Conservation (phyloP, 2,113 vertebrate species). For the Prunella fulvescens region DNA sequence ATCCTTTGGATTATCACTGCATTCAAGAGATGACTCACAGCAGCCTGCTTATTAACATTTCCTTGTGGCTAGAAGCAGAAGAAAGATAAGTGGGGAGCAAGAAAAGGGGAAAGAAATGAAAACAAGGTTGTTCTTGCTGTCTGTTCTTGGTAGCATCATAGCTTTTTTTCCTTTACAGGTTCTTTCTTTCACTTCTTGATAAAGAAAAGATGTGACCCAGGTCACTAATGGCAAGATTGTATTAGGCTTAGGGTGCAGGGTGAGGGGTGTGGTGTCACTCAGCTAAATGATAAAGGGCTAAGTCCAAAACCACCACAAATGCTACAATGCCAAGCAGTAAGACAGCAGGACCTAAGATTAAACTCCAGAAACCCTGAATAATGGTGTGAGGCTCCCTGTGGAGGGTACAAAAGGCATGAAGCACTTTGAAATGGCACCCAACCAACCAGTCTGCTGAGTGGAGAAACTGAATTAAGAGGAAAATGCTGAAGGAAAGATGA, state of each 20-base stretch:
- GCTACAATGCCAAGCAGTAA: neutral
- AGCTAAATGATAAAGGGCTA: neutral
- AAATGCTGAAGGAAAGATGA: neutral
- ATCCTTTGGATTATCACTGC: neutral
- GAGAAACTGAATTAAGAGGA: neutral
- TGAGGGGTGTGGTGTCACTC: neutral
- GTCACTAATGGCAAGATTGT: neutral
- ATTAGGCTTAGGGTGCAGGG: neutral
- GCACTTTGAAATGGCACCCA: neutral
- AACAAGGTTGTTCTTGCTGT: neutral
- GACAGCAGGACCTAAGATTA: neutral
- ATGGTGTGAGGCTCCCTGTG: neutral
- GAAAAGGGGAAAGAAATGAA: neutral
- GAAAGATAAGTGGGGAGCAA: neutral
- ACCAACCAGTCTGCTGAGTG: neutral
- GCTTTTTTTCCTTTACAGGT: neutral
- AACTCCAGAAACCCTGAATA: neutral
- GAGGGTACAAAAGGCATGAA: neutral
- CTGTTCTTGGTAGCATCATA: neutral
- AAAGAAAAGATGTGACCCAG: neutral
- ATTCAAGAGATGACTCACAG: neutral
- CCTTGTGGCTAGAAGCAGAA: neutral
- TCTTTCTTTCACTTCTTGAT: neutral
- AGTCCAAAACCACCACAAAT: neutral
- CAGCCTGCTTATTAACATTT: neutral